Base-by-base conservation (phyloP, 1,140 invertebrate genomes). In the Muscidifurax raptorellus region DNA sequence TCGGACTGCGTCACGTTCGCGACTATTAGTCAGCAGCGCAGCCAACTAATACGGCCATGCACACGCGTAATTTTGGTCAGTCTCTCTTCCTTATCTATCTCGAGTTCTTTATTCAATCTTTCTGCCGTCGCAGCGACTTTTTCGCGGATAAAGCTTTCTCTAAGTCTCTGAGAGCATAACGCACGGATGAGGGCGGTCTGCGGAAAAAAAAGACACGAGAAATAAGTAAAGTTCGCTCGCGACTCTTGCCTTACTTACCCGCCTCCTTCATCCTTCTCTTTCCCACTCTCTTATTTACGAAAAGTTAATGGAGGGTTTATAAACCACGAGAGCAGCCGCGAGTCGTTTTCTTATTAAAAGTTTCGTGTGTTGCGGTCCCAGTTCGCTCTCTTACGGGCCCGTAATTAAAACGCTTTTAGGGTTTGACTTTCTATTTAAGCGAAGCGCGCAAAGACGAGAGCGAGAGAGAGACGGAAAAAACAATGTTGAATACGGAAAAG, bases 311-410 rank as follows among this genome's bases (percentile, higher is more conserved):
- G 47, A 66, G 66, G 47, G 36, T 84, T 80, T 84, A 74, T 80
- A 80, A 84, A 80, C 52, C 67, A 13, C 69, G 40, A 81, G 13
- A 74, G 74, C 74, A 84, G 66, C 36, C 76, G 22, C 77, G 64
- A 81, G 22, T 85, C 80, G 30, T 85, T 85, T 59, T 85, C 84
- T 82, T 82, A 82, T 85, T 85, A 82, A 85, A 85, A 85, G 74
- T 85, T 85, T 78, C 5, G 71, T 59, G 22, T 75, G 47, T 72
- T 32, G 27, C 82, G 40, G 36, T 4, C 22, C 9, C 32, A 18
- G 18, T 59, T 47, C 5, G 6, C 44, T 47, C 18, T 59, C 15
- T 22, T 7, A n/a, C 52, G 52, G 47, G 71, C 44, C 64, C 32
- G 66, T 85, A 85, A 85, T 85, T 85, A 85, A 85, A 85, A 80